phyloP scores from a whole-genome alignment of 1,140 invertebrate species.

The Meteorus sp. region DNA sequence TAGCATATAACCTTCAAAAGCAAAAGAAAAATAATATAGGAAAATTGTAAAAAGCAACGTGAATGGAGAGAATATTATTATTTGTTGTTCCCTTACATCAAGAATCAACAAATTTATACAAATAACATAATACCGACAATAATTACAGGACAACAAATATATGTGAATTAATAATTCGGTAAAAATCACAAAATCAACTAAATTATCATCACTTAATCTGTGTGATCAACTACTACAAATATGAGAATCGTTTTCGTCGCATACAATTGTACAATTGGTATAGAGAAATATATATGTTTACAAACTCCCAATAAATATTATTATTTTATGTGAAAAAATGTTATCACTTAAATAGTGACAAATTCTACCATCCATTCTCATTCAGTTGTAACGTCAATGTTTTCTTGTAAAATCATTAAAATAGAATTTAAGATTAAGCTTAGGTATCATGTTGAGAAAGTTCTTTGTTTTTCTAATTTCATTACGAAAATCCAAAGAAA shows the following conservation, averaged over 20 bases:
- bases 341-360: neutral
- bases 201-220: neutral
- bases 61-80: neutral
- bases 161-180: too few relatives aligned
- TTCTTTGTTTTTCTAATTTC: neutral
- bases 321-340: conserved; percentile 12
- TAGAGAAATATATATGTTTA: conserved; percentile 26
- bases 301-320: conserved; percentile 25
- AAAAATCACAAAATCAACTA: conserved; percentile 3
- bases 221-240: neutral
- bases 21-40: conserved; percentile 10
- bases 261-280: conserved; percentile 23
- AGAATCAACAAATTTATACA: neutral
- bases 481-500: neutral
- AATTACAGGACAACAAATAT: too few relatives aligned
- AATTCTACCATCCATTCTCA: too few relatives aligned
- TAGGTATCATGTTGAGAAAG: neutral
- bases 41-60: conserved; percentile 17
- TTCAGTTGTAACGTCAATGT: neutral
- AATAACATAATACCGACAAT: too few relatives aligned
- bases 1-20: conserved; percentile 24
- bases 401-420: conserved; percentile 2
- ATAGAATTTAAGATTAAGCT: conserved; percentile 1
- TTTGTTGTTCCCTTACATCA: too few relatives aligned
- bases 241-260: conserved; percentile 2